phyloP scores from a whole-genome alignment of 1,140 invertebrate species.

The Dryas iulia region DNA sequence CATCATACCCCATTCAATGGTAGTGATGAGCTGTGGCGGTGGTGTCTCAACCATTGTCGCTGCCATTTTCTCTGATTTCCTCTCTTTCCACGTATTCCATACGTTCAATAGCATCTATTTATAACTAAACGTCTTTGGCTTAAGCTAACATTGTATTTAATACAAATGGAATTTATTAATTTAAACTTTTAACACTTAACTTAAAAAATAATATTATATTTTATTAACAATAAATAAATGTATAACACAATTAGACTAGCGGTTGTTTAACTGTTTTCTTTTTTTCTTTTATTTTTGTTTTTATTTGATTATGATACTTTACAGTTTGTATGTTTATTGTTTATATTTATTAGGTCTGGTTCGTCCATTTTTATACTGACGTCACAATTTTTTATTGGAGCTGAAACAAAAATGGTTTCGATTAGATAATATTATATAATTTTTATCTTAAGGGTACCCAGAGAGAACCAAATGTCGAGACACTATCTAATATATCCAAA shows the following conservation, averaged over 20 bases:
- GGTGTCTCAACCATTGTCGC: conserved; percentile 80
- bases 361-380: conserved; percentile 29
- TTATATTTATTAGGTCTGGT: conserved; percentile 11
- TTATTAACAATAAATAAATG: conserved; percentile 13
- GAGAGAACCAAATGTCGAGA: too few relatives aligned
- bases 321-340: conserved; percentile 29
- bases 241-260: conserved; percentile 40
- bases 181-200: not conserved
- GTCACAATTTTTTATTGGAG: conserved; percentile 23
- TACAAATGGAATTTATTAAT: conserved; percentile 33
- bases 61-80: conserved; percentile 48
- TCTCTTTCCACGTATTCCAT: conserved; percentile 35
- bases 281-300: too few relatives aligned
- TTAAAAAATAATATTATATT: not conserved
- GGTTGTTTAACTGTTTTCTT: not conserved
- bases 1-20: conserved; percentile 99
- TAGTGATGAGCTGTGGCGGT: conserved; percentile 85
- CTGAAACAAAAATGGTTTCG: conserved; percentile 31
- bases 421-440: too few relatives aligned
- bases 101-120: conserved; percentile 52
- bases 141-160: conserved; percentile 40
- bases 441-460: too few relatives aligned
- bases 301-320: conserved; percentile 41
- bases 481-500: too few relatives aligned
- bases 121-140: conserved; percentile 42